phyloP scores from a whole-genome alignment of 2,888 invertebrate species.

The Cosmia pyralina region DNA sequence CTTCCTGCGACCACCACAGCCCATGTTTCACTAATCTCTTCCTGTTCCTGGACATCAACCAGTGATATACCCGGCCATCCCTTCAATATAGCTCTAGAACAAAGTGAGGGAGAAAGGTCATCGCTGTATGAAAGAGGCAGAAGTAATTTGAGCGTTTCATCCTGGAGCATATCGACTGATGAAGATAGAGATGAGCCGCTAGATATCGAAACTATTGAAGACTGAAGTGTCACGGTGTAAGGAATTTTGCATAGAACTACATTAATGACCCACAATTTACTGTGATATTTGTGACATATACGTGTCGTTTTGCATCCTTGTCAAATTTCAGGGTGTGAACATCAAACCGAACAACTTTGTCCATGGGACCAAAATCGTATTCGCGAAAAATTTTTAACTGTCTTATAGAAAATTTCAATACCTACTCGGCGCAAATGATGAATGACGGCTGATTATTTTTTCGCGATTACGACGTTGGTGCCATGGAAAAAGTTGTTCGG shows the following conservation, averaged over 20 bases:
- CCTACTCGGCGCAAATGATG: no score
- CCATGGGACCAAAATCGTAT: no score
- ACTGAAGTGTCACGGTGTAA: constrained; percentile 48
- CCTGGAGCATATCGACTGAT: constrained; percentile 58
- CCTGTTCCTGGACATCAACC: constrained; percentile 51
- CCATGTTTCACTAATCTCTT: constrained; percentile 39
- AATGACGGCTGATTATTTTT: no score
- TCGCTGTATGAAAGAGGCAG: constrained; percentile 23
- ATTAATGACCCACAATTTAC: constrained; percentile 29
- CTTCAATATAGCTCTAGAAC: constrained; percentile 19
- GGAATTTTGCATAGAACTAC: constrained; percentile 3
- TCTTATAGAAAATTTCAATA: no score
- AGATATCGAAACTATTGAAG: constrained; percentile 80
- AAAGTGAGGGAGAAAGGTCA: constrained; percentile 16
- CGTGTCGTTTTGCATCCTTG: no score
- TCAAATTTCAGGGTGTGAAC: no score
- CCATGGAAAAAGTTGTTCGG: no score
- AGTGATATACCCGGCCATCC: constrained; percentile 12
- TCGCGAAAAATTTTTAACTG: no score
- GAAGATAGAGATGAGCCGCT: constrained; percentile 76
- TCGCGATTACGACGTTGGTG: no score
- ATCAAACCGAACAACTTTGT: no score
- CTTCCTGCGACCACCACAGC: constrained; percentile 76
- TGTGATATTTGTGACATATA: constrained; percentile 57
- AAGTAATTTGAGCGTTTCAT: constrained; percentile 30